A percentile compares a stretch with the other conserved stretches of the same genome.
Conservation (phyloP, 2,113 vertebrate genomes). For the Passer montanus region DNA sequence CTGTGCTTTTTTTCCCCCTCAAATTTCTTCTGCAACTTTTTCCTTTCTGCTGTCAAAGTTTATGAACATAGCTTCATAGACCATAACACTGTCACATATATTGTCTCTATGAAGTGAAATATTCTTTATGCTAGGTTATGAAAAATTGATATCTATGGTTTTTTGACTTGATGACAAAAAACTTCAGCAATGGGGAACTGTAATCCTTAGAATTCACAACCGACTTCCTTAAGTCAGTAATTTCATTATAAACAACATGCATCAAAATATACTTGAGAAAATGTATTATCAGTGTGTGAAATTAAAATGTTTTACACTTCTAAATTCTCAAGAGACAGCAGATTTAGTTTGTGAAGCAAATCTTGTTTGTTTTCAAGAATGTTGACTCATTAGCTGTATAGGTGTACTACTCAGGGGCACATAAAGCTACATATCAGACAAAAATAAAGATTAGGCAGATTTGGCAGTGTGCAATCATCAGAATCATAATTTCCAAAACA, state of each 20-base stretch:
- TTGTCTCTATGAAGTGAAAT: constrained; percentile 6
- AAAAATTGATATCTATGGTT: background rate
- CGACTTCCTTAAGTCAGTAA: constrained; percentile 10
- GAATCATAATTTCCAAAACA: background rate
- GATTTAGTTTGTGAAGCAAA: background rate
- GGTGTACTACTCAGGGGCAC: background rate
- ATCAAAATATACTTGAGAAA: constrained; percentile 20
- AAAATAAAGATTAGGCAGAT: background rate
- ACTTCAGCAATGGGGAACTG: background rate
- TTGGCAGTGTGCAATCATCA: background rate
- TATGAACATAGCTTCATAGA: background rate
- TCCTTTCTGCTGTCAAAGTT: background rate
- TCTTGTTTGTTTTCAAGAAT: constrained; percentile 30
- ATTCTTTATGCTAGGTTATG: background rate
- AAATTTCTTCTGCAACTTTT: background rate
- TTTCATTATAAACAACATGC: background rate
- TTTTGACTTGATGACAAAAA: background rate
- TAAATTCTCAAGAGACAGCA: constrained; percentile 5
- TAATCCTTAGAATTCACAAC: background rate
- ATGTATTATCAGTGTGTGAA: background rate
- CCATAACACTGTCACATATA: background rate
- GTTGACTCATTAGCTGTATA: background rate
- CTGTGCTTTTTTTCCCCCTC: background rate
- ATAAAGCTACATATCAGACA: background rate
- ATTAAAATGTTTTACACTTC: constrained; percentile 27